These are phyloP conservation scores for Sapayoa aenigma DNA, from an alignment of 2,113 vertebrate genomes.

Conservation along the genomic window DNA sequence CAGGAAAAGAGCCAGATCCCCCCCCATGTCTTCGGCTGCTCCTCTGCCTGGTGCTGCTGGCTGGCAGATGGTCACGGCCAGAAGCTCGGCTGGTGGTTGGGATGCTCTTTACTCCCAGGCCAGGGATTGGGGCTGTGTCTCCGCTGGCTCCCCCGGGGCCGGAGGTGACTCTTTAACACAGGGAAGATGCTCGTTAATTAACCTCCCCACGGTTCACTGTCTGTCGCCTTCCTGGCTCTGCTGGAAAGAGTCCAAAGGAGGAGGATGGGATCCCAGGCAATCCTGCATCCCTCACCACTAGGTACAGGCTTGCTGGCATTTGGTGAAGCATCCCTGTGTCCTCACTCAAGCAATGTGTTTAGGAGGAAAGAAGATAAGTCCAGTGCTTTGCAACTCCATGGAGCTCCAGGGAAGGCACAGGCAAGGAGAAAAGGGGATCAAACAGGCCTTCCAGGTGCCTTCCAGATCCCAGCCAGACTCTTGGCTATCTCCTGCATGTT, in stretches of 20 bases:
- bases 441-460: not conserved
- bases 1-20: not conserved
- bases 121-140: not conserved
- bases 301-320: not conserved
- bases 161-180: not conserved
- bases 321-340: not conserved
- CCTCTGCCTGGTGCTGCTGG: not conserved
- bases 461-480: not conserved
- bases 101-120: constrained; percentile 32
- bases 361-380: not conserved
- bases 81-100: constrained; percentile 34
- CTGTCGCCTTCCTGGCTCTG: not conserved
- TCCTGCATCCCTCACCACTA: not conserved
- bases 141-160: not conserved
- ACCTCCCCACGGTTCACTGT: not conserved
- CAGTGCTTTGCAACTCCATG: not conserved
- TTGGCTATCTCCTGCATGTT: accelerated
- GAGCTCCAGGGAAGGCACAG: not conserved
- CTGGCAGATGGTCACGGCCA: constrained; percentile 39
- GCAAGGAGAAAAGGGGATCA: not conserved
- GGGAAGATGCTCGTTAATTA: constrained; percentile 12
- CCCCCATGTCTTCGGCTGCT: not conserved
- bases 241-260: not conserved
- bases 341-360: not conserved
- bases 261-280: not conserved